A percentile compares a stretch with the other conserved stretches of the same genome.
phyloP scores from a whole-genome alignment of 2,797 vertebrate species.

The Acestrorhynchus altus region DNA sequence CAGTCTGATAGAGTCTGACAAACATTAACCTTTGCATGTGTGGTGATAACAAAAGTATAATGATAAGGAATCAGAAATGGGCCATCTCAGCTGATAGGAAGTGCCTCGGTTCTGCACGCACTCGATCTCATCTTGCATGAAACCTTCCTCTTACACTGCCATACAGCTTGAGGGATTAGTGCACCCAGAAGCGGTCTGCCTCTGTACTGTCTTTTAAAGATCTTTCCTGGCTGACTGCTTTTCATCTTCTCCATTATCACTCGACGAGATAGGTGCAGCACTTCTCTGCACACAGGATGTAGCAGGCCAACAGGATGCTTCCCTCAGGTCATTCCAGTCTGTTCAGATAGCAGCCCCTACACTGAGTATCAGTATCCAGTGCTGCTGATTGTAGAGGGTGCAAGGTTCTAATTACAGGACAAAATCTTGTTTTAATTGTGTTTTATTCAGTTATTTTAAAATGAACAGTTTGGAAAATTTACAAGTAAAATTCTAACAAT shows the following conservation, averaged over 20 bases:
- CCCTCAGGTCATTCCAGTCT: slow-evolving; percentile 5
- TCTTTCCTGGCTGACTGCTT: slow-evolving; percentile 28
- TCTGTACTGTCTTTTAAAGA: slow-evolving; percentile 11
- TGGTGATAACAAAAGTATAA: slow-evolving; percentile 15
- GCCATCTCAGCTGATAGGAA: slow-evolving; percentile 5
- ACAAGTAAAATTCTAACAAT: background rate
- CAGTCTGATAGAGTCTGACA: slow-evolving; percentile 17
- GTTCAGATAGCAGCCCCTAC: slow-evolving; percentile 9
- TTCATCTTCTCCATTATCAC: slow-evolving; percentile 26
- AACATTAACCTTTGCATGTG: slow-evolving; percentile 31
- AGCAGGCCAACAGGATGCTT: background rate
- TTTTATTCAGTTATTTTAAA: too few species aligned
- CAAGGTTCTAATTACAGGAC: background rate
- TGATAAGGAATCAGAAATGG: slow-evolving; percentile 22
- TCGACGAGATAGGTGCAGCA: slow-evolving; percentile 2
- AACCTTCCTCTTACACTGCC: background rate
- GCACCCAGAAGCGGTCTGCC: slow-evolving; percentile 9
- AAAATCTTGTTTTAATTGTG: too few species aligned
- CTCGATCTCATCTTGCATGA: slow-evolving; percentile 13
- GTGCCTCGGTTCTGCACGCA: background rate
- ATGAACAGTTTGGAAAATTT: too few species aligned
- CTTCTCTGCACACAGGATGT: slow-evolving; percentile 5
- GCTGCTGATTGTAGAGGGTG: background rate
- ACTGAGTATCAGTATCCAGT: background rate
- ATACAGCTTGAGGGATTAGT: slow-evolving; percentile 17